Conservation (phyloP, 2,113 vertebrate genomes). For the Otocyon megalotis region DNA sequence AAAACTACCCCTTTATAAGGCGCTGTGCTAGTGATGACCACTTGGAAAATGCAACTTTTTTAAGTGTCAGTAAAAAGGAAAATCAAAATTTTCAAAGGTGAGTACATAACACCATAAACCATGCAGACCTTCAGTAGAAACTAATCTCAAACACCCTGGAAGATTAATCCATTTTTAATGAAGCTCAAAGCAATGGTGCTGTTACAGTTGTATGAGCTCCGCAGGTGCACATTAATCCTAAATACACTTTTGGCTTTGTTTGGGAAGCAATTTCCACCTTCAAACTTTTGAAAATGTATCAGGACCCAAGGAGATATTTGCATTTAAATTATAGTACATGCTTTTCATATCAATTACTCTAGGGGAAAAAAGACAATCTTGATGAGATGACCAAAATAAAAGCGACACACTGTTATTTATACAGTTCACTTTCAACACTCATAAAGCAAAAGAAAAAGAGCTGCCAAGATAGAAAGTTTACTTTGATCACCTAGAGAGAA, state of each 20-base stretch:
- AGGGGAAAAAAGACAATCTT: background rate
- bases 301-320: constrained; percentile 67
- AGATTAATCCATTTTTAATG: constrained; percentile 68
- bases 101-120: constrained; percentile 14
- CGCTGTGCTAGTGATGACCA: background rate
- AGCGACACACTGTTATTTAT: constrained; percentile 44
- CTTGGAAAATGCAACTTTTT: background rate
- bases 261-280: constrained; percentile 69
- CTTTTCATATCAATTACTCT: constrained; percentile 66
- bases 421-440: constrained; percentile 16
- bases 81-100: constrained; percentile 41
- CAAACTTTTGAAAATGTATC: constrained; percentile 64
- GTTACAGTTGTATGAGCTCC: background rate
- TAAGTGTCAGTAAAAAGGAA: background rate
- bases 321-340: constrained; percentile 77
- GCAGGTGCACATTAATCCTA: constrained; percentile 60
- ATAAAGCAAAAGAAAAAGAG: background rate
- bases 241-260: constrained; percentile 67
- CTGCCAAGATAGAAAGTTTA: background rate
- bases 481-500: background rate
- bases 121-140: constrained; percentile 45
- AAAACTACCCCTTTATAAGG: background rate
- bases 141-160: constrained; percentile 61
- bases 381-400: constrained; percentile 66
- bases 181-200: constrained; percentile 48